These are phyloP conservation scores for Drosophila birchii DNA, from an alignment of 2,888 invertebrate species.

Conservation along the genomic window DNA sequence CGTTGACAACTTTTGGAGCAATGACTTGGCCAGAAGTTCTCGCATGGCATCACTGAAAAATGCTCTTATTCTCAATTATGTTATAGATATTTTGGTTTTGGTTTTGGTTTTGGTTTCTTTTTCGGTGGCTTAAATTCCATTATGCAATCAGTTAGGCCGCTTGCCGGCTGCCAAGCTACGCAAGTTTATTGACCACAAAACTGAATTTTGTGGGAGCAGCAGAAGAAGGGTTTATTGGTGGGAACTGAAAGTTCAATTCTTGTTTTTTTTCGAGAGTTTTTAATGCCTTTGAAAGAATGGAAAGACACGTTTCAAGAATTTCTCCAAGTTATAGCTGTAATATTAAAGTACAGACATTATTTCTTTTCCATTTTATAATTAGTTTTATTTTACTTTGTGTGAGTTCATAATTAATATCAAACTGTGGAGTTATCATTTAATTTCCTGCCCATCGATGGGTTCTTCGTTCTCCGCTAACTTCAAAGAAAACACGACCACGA, in stretches of 20 bases:
- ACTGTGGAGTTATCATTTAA: slow-evolving; percentile 23
- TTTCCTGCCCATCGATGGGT: slow-evolving; percentile 26
- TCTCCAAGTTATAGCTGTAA: background rate
- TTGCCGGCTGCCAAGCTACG: slow-evolving; percentile 68
- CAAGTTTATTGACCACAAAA: slow-evolving; percentile 75
- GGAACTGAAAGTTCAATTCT: slow-evolving; percentile 23
- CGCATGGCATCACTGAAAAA: slow-evolving; percentile 49
- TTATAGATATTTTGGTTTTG: slow-evolving; percentile 61
- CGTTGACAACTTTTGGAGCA: slow-evolving; percentile 68
- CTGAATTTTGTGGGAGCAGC: background rate
- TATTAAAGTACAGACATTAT: background rate
- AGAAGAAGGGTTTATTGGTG: slow-evolving; percentile 13
- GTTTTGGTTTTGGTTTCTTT: slow-evolving; percentile 27
- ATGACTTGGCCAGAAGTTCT: slow-evolving; percentile 64
- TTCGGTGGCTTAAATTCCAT: slow-evolving; percentile 64
- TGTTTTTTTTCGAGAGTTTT: slow-evolving; percentile 6
- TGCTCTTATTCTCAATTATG: slow-evolving; percentile 81
- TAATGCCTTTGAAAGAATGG: too few relatives aligned
- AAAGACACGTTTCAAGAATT: slow-evolving; percentile 5
- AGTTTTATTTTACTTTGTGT: slow-evolving; percentile 1
- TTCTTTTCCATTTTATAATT: background rate
- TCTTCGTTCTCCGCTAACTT: background rate
- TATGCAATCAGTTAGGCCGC: slow-evolving; percentile 74
- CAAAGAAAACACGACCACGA: slow-evolving; percentile 21
- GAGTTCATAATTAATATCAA: background rate